Percentiles rank a stretch among this genome's conserved stretches.
These are phyloP conservation scores for Fistularia commersonii DNA, from an alignment of 2,797 vertebrate species.

Conservation along the genomic window DNA sequence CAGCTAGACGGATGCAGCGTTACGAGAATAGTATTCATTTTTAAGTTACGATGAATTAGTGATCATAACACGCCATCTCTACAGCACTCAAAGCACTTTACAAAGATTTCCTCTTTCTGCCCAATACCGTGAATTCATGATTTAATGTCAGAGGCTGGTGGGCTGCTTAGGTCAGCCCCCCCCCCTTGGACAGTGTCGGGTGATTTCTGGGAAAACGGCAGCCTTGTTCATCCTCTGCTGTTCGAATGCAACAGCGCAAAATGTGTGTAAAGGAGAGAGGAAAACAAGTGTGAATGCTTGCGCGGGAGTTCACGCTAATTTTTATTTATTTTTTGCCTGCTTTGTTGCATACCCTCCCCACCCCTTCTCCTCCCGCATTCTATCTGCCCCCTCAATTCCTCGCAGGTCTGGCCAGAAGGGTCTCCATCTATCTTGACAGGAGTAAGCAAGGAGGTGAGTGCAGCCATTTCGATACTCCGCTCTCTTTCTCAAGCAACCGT, in stretches of 20 bases:
- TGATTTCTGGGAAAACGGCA: slow-evolving; percentile 27
- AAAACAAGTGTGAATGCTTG: slow-evolving; percentile 31
- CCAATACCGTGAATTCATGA: no score
- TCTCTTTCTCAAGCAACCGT: neutral
- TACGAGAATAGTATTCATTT: no score
- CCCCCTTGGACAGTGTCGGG: slow-evolving; percentile 15
- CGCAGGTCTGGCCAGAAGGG: slow-evolving; percentile 88
- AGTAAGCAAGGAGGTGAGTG: slow-evolving; percentile 95
- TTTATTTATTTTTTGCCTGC: slow-evolving; percentile 66
- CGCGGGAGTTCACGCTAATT: slow-evolving; percentile 7
- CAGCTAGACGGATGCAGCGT: no score
- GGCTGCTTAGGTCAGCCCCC: slow-evolving; percentile 1
- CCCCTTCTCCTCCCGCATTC: slow-evolving; percentile 5
- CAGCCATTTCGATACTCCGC: slow-evolving; percentile 52
- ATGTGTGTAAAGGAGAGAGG: neutral
- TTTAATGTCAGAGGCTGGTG: no score
- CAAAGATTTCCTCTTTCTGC: no score
- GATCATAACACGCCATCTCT: neutral
- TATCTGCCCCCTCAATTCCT: slow-evolving; percentile 38
- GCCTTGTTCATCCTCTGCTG: slow-evolving; percentile 56
- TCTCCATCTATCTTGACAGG: slow-evolving; percentile 93
- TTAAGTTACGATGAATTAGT: no score
- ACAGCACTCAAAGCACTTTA: neutral
- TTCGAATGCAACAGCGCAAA: slow-evolving; percentile 25
- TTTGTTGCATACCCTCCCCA: slow-evolving; percentile 50